Base-by-base conservation (phyloP, 2,113 vertebrate genomes). In the Nipponia nippon region DNA sequence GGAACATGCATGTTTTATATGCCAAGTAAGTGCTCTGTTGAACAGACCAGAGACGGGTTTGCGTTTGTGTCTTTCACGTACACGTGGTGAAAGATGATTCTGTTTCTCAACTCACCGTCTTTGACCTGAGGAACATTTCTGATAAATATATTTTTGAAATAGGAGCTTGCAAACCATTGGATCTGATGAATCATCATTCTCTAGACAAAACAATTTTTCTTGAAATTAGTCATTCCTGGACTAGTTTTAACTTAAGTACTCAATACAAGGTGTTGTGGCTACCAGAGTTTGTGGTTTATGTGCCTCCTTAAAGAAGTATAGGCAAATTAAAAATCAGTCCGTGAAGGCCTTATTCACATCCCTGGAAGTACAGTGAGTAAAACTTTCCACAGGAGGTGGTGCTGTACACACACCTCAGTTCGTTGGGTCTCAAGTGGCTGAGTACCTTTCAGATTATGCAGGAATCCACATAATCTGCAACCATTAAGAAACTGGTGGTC, bases 331-430 rank as follows among this genome's bases (percentile, higher is more conserved):
- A 81, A 66, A 66, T 29, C n/a, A 47, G 29, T n/a, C 42, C 22
- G 11, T 26, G 47, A 80, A 72, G 76, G 23, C 40, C 34, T 65
- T 77, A 13, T 53, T 89, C 10, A 21, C 42, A 6, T 82, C 47
- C 22, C 40, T 73, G 62, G 56, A 89, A 92, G 40, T 86, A 90
- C 62, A 83, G 59, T 50, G 93, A 93, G 53, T 72, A 66, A 94
- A 84, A 53, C 38, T 94, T 95, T 53, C 81, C 87, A 91, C 93
- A 93, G 96, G 93, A 92, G 94, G 76, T 92, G 97, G 97, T 96
- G 95, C 95, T 95, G 86, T 93, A 55, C 65, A 65, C 94, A 87
- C 93, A 90, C 23, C 67, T 93, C 69, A 49, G 30, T 29, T 67
- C 2, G 1, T 22, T 71, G 62, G 23, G 22, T 89, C 80, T 90